These are phyloP conservation scores for Platalea minor DNA, from an alignment of 2,797 vertebrate species.

Conservation along the genomic window DNA sequence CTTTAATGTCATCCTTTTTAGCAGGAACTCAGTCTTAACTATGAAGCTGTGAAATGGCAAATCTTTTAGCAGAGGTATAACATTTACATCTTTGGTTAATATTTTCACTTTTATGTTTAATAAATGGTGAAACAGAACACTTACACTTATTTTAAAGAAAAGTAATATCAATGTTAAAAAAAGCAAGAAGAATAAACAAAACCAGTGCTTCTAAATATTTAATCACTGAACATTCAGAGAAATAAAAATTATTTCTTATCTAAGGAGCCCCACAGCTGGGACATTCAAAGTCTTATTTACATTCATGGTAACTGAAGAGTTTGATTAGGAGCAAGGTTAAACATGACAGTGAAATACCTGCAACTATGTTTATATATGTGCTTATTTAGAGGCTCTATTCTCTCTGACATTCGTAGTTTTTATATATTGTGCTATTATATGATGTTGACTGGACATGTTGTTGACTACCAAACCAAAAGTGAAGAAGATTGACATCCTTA, in stretches of 20 bases:
- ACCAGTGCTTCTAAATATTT: neutral
- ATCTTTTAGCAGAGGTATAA: neutral
- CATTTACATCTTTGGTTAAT: neutral
- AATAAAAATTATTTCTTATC: neutral
- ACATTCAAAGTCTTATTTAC: neutral
- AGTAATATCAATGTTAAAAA: neutral
- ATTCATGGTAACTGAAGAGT: neutral
- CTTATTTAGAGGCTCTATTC: neutral
- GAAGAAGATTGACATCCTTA: conserved; percentile 10
- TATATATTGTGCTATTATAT: neutral
- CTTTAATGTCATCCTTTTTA: neutral
- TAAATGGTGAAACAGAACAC: neutral
- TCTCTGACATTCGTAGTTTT: neutral
- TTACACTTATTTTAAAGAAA: neutral
- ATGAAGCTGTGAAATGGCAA: neutral
- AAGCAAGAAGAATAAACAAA: neutral
- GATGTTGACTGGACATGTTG: conserved; percentile 6
- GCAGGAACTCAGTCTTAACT: neutral
- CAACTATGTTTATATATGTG: neutral
- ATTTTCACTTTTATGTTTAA: neutral
- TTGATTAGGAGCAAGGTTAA: neutral
- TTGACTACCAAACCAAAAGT: conserved; percentile 25
- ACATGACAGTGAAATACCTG: neutral
- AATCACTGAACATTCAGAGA: neutral
- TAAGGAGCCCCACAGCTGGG: neutral